Conservation (phyloP, 1,140 invertebrate species). For the Formica exsecta region DNA sequence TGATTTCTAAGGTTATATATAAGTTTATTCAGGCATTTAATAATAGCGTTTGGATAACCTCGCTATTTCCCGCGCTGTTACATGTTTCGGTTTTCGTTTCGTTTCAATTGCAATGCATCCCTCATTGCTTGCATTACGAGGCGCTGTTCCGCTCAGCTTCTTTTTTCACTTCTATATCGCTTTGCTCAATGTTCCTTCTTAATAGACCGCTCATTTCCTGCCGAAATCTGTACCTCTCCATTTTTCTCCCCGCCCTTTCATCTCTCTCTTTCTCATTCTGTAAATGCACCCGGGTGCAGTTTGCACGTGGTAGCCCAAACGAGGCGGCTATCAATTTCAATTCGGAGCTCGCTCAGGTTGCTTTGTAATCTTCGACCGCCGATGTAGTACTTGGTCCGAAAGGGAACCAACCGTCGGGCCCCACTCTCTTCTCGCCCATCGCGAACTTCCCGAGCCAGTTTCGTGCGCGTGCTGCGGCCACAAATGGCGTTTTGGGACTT, state of each 20-base stretch:
- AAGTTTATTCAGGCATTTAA: slow-evolving; percentile 8
- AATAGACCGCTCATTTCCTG: background rate
- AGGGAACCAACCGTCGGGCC: slow-evolving; percentile 19
- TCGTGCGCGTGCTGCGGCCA: background rate
- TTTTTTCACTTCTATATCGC: slow-evolving; percentile 14
- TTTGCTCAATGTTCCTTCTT: slow-evolving; percentile 1
- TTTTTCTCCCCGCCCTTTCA: slow-evolving; percentile 20
- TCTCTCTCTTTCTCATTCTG: background rate
- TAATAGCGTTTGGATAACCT: background rate
- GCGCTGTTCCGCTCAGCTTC: slow-evolving; percentile 20
- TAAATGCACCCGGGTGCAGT: slow-evolving; percentile 19
- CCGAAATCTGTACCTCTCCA: slow-evolving; percentile 31
- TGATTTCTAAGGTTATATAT: background rate
- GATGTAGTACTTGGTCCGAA: slow-evolving; percentile 55
- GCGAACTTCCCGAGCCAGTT: background rate
- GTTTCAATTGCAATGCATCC: slow-evolving; percentile 38
- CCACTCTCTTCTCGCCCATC: no score
- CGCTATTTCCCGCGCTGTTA: background rate
- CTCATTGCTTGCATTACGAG: slow-evolving; percentile 20
- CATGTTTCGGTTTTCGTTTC: slow-evolving; percentile 12
- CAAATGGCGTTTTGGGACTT: background rate
- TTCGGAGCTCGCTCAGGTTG: slow-evolving; percentile 58
- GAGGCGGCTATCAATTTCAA: slow-evolving; percentile 70
- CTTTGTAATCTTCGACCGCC: slow-evolving; percentile 69
- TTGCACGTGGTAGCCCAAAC: slow-evolving; percentile 66